Evolutionary conservation across 2,113 vertebrate species (phyloP).

Genomic region (Antigone vipio): DNA sequence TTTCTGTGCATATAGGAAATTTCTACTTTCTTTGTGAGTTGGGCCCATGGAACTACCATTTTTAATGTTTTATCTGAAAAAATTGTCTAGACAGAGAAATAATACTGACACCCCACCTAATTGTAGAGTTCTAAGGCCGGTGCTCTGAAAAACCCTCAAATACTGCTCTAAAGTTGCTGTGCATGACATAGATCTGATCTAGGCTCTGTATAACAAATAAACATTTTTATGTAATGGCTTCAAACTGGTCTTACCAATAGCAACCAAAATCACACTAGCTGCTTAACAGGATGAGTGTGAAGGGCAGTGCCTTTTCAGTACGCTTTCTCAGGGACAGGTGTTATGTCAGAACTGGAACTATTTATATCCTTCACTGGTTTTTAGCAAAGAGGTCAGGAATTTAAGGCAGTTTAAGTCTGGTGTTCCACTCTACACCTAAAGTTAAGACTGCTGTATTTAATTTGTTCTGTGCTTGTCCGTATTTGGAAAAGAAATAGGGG

Average conservation of each 20-base stretch:
- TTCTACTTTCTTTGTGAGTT: neutral
- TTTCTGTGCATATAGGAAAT: neutral
- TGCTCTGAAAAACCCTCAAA: neutral
- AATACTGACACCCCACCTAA: neutral
- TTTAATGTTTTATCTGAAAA: neutral
- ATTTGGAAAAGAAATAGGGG: neutral
- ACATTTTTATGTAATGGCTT: neutral
- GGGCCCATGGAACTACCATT: neutral
- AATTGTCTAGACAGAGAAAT: neutral
- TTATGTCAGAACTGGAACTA: neutral
- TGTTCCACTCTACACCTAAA: neutral
- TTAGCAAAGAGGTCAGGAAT: slow-evolving; percentile 20
- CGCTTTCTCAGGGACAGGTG: neutral
- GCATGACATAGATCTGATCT: neutral
- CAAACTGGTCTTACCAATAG: neutral
- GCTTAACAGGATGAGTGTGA: neutral
- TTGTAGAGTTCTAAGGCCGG: neutral
- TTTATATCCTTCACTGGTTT: slow-evolving; percentile 7
- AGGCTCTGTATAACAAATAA: neutral
- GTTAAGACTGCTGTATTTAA: neutral
- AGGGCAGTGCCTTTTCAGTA: slow-evolving; percentile 2
- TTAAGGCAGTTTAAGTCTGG: neutral
- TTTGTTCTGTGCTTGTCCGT: neutral
- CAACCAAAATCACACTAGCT: neutral
- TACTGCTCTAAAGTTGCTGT: neutral